phyloP scores from a whole-genome alignment of 2,113 vertebrate genomes.

The Gymnogyps californianus region DNA sequence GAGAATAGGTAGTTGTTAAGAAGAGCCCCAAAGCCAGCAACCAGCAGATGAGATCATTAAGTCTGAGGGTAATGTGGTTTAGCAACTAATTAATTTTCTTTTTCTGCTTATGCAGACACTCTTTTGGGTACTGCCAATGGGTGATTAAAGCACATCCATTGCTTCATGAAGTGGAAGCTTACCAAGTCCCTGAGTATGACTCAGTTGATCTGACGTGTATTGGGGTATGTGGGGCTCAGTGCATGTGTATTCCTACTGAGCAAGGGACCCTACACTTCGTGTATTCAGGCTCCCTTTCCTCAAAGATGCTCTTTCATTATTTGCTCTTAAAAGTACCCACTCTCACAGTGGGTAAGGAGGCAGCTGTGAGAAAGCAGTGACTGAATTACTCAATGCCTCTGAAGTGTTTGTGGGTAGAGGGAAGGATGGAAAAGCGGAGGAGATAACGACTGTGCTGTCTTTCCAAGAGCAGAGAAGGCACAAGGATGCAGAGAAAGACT shows the following conservation, averaged over 20 bases:
- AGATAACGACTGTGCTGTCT: background rate
- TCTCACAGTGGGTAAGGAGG: background rate
- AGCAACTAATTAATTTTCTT: background rate
- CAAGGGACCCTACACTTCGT: background rate
- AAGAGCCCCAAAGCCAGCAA: background rate
- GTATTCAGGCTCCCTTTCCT: background rate
- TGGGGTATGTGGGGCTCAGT: fast-evolving
- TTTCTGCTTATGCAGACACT: background rate
- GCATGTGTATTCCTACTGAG: background rate
- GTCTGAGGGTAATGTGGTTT: background rate
- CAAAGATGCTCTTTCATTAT: background rate
- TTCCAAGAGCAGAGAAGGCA: background rate
- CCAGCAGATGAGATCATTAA: conserved; percentile 1
- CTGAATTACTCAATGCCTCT: background rate
- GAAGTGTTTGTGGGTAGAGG: background rate
- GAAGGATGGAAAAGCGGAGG: background rate
- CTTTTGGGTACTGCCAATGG: background rate
- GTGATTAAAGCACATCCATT: background rate
- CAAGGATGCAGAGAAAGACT: background rate
- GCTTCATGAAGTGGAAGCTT: background rate
- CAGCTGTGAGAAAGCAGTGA: background rate
- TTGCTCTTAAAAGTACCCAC: background rate
- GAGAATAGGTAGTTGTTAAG: background rate
- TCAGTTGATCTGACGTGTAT: background rate
- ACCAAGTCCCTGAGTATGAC: background rate